A percentile compares a stretch with the other conserved stretches of the same genome.
Evolutionary conservation across 2,113 vertebrate genomes (phyloP).

Genomic region (Indicator maculatus): DNA sequence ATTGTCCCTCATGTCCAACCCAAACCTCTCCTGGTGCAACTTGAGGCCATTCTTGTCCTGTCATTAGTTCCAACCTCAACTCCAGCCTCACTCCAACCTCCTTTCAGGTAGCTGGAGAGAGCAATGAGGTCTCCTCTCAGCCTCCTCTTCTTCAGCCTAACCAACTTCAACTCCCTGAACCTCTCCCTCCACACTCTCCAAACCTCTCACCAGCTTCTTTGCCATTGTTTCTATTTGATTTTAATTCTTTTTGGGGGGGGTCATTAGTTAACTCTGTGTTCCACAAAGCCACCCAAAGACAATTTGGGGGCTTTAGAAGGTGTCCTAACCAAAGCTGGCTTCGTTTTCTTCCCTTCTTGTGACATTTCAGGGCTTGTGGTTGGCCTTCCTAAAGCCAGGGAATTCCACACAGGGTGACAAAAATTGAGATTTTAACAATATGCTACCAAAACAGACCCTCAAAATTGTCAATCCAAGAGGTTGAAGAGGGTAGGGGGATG

Average conservation of each 20-base stretch:
- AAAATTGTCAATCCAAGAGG: constrained; percentile 21
- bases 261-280: background rate
- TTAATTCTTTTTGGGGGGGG: background rate
- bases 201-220: too few species aligned
- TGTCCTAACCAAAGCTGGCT: background rate
- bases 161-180: too few species aligned
- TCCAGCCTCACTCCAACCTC: too few species aligned
- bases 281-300: background rate
- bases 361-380: constrained; percentile 20
- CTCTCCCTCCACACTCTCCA: too few species aligned
- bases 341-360: constrained; percentile 37
- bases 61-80: too few species aligned
- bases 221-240: background rate
- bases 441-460: constrained; percentile 42
- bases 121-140: too few species aligned
- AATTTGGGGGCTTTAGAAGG: background rate
- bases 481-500: too few species aligned
- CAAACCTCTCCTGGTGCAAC: too few species aligned
- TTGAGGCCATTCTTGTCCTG: too few species aligned
- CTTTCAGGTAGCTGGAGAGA: too few species aligned
- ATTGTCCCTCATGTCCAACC: too few species aligned
- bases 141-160: too few species aligned
- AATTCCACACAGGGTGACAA: constrained; percentile 72
- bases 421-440: constrained; percentile 41
- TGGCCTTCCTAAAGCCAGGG: constrained; percentile 58